A percentile compares a stretch with the other conserved stretches of the same genome.
phyloP scores from a whole-genome alignment of 2,888 invertebrate genomes.

The Lysandra coridon region DNA sequence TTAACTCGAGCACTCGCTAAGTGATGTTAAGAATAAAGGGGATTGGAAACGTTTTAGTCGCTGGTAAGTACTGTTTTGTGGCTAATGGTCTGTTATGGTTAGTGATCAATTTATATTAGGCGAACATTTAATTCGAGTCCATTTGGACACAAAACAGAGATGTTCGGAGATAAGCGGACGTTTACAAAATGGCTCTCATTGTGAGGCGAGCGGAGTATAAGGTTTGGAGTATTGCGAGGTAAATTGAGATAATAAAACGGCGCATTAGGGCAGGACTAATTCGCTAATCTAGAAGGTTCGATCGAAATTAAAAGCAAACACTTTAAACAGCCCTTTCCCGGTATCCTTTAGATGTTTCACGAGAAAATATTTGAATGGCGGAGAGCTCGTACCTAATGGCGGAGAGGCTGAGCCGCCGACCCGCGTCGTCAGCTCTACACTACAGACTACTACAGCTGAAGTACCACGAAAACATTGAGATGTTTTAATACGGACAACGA shows the following conservation, averaged over 20 bases:
- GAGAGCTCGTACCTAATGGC: not conserved
- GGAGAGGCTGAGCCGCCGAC: not conserved
- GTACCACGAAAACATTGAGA: too few species aligned
- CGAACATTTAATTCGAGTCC: not conserved
- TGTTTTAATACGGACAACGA: too few species aligned
- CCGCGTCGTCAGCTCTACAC: not conserved
- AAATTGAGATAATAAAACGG: conserved; percentile 15
- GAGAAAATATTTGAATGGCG: conserved; percentile 18
- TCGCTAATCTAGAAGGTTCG: conserved; percentile 1
- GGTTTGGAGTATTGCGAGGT: not conserved
- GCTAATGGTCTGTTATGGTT: not conserved
- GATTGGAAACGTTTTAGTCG: not conserved
- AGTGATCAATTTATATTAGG: not conserved
- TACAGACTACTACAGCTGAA: not conserved
- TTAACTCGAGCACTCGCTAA: not conserved
- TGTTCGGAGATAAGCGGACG: not conserved
- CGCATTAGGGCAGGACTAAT: conserved; percentile 12
- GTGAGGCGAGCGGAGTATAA: not conserved
- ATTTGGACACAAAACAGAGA: not conserved
- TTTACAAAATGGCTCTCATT: not conserved
- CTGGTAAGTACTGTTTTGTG: not conserved
- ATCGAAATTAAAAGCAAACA: conserved; percentile 27
- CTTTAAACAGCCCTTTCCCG: not conserved
- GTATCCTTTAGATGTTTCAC: conserved; percentile 16
- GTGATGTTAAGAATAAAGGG: not conserved